Evolutionary conservation across 2,113 vertebrate genomes (phyloP).

Genomic region (Crotalus viridis): DNA sequence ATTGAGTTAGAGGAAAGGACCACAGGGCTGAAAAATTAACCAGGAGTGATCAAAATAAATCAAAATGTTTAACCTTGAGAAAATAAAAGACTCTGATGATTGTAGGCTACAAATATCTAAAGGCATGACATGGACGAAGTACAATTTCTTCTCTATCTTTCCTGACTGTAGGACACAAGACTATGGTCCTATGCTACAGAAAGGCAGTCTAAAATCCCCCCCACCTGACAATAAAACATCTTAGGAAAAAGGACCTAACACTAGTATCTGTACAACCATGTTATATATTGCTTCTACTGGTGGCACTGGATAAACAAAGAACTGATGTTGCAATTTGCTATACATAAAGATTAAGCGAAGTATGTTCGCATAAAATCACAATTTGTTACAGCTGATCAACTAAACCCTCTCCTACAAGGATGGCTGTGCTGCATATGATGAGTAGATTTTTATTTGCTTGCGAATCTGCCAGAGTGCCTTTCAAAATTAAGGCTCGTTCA

Average conservation of each 20-base stretch:
- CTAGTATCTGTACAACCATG: background rate
- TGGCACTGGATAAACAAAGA: background rate
- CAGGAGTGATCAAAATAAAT: background rate
- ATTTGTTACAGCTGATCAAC: background rate
- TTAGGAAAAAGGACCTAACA: background rate
- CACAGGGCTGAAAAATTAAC: background rate
- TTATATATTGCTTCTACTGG: background rate
- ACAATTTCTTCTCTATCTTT: background rate
- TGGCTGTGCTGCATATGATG: conserved; percentile 13
- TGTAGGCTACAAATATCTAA: background rate
- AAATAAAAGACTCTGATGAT: background rate
- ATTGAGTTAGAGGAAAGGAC: background rate
- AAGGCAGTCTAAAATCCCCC: background rate
- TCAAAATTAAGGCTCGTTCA: conserved; percentile 19
- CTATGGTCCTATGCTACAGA: background rate
- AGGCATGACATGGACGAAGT: background rate
- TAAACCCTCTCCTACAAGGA: background rate
- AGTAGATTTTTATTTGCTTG: conserved; percentile 9
- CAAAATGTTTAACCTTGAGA: background rate
- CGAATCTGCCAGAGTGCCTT: conserved; percentile 33
- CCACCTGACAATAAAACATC: background rate
- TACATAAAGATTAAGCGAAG: conserved; percentile 12
- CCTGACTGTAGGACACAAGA: background rate
- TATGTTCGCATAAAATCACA: background rate
- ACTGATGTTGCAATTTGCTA: background rate